A percentile compares a stretch with the other conserved stretches of the same genome.
These are phyloP conservation scores for Psittacula cyanocephala DNA, from an alignment of 2,113 vertebrate species.

Conservation along the genomic window DNA sequence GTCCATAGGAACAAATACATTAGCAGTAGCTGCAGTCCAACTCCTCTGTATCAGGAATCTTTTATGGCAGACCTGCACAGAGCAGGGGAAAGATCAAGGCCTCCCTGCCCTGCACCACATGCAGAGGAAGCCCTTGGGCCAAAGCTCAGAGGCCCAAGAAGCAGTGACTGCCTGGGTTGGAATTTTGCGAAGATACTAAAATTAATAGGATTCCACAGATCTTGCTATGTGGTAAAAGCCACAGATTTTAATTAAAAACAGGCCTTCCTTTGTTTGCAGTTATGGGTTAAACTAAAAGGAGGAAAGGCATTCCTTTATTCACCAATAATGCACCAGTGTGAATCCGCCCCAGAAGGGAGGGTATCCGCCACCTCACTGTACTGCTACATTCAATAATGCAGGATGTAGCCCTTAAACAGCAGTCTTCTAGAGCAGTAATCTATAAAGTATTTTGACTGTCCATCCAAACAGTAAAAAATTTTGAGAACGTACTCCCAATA, in stretches of 20 bases:
- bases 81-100: neutral
- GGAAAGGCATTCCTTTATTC: neutral
- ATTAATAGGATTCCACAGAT: neutral
- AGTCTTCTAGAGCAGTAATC: neutral
- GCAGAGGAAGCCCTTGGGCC: neutral
- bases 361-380: neutral
- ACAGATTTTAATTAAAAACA: neutral
- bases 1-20: neutral
- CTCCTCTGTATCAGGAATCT: neutral
- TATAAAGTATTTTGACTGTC: neutral
- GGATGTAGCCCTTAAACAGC: neutral
- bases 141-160: neutral
- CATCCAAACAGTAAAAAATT: neutral
- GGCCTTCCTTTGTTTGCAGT: neutral
- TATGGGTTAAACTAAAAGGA: neutral
- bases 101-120: neutral
- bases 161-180: neutral
- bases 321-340: neutral
- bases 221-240: neutral
- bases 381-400: neutral
- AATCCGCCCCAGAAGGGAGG: neutral
- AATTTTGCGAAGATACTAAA: neutral
- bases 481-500: neutral
- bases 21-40: neutral
- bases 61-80: neutral